Evolutionary conservation across 2,888 invertebrate species (phyloP).

Genomic region (Sussaba pulchella): DNA sequence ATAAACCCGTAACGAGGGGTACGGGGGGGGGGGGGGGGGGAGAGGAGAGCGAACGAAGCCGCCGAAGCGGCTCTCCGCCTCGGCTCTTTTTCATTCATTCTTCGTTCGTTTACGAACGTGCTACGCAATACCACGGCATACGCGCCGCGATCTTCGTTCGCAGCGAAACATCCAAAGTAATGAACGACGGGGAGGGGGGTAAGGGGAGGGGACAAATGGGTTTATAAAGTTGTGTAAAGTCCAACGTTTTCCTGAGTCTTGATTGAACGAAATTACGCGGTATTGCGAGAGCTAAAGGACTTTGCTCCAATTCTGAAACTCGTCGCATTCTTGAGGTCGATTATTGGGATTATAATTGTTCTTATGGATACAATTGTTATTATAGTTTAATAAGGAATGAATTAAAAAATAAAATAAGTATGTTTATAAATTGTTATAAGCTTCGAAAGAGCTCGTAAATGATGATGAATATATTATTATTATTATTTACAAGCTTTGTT

Average conservation of each 20-base stretch:
- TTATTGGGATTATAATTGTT: conserved; percentile 2
- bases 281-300: conserved; percentile 42
- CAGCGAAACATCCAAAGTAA: no score
- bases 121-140: conserved; percentile 12
- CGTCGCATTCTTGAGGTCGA: not conserved
- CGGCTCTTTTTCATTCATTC: conserved; percentile 54
- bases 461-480: no score
- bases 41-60: no score
- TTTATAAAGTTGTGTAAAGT: no score
- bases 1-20: conserved; percentile 70
- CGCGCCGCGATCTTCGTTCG: no score
- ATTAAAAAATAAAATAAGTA: no score
- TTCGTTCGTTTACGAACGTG: conserved; percentile 20
- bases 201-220: no score
- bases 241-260: conserved; percentile 38
- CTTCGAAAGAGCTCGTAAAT: no score
- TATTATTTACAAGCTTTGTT: no score
- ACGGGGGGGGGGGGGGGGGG: conserved; percentile 58
- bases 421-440: no score
- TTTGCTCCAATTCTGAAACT: conserved; percentile 47
- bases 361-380: not conserved
- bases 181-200: no score
- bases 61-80: conserved; percentile 27
- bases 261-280: conserved; percentile 46
- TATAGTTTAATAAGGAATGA: no score